These are phyloP conservation scores for Siphonodentalium dalli DNA, from an alignment of 2,888 invertebrate species.

Conservation along the genomic window DNA sequence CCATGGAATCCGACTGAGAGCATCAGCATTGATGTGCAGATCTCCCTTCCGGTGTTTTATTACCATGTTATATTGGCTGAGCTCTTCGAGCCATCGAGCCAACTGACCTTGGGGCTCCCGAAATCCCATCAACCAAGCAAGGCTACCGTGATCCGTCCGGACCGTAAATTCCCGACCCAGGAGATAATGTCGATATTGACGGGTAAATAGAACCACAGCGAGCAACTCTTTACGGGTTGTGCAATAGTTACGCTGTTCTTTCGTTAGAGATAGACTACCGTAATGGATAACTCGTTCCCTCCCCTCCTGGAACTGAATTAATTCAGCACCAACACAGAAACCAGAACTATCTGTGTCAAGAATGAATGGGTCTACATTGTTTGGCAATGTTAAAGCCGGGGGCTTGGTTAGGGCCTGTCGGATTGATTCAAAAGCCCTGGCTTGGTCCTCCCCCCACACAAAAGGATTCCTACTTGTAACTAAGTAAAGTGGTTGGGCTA, in stretches of 20 bases:
- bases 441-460: background rate
- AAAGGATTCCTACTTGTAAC: background rate
- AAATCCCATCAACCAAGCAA: slow-evolving; percentile 11
- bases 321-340: slow-evolving; percentile 4
- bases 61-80: slow-evolving; percentile 13
- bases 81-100: slow-evolving; percentile 18
- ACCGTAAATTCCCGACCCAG: slow-evolving; percentile 6
- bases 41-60: slow-evolving; percentile 10
- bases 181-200: slow-evolving; percentile 18
- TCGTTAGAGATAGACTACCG: slow-evolving; percentile 1
- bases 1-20: no score
- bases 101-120: slow-evolving; percentile 6
- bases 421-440: no score
- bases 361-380: background rate
- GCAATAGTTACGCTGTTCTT: slow-evolving; percentile 11
- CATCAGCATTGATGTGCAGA: no score
- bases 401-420: background rate
- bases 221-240: slow-evolving; percentile 12
- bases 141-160: slow-evolving; percentile 14
- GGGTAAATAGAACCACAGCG: slow-evolving; percentile 6
- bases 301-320: slow-evolving; percentile 15
- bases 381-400: background rate
- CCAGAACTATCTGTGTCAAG: slow-evolving; percentile 11
- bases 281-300: slow-evolving; percentile 10
- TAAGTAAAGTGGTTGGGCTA: background rate